phyloP scores from a whole-genome alignment of 2,797 vertebrate species.

The Crocodylus rhombifer region DNA sequence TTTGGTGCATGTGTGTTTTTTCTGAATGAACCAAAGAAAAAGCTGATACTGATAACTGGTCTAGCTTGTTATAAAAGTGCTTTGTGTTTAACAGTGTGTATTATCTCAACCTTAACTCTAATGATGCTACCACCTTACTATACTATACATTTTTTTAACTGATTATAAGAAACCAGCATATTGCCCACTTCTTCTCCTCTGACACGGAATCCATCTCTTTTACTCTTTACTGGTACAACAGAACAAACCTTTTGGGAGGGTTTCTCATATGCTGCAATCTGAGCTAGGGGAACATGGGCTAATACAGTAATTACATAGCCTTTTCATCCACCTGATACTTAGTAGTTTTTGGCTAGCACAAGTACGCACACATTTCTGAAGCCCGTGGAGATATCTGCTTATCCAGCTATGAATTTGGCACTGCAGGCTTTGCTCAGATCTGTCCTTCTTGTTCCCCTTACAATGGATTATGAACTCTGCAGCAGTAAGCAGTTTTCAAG shows the following conservation, averaged over 20 bases:
- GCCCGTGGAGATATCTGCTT: background rate
- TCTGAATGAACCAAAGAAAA: background rate
- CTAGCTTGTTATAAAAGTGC: background rate
- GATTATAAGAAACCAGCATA: background rate
- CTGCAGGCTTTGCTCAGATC: background rate
- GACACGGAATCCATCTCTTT: background rate
- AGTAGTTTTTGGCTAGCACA: background rate
- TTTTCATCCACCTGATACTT: background rate
- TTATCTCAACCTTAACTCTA: accelerated
- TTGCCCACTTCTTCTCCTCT: background rate
- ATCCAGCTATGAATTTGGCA: background rate
- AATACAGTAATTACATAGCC: background rate
- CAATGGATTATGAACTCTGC: background rate
- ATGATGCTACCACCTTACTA: background rate
- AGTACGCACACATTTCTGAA: background rate
- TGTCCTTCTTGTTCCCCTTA: background rate
- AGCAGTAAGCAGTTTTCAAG: background rate
- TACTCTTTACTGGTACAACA: background rate
- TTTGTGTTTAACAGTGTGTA: accelerated
- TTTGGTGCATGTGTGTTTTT: background rate
- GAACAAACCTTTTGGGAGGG: background rate
- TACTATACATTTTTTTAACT: background rate
- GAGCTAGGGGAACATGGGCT: background rate
- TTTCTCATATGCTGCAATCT: background rate
- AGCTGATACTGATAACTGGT: accelerated